Evolutionary conservation across 2,113 vertebrate species (phyloP), one percentile per base, ranked within the genome.

Genomic region (Leuciscus idus): DNA sequence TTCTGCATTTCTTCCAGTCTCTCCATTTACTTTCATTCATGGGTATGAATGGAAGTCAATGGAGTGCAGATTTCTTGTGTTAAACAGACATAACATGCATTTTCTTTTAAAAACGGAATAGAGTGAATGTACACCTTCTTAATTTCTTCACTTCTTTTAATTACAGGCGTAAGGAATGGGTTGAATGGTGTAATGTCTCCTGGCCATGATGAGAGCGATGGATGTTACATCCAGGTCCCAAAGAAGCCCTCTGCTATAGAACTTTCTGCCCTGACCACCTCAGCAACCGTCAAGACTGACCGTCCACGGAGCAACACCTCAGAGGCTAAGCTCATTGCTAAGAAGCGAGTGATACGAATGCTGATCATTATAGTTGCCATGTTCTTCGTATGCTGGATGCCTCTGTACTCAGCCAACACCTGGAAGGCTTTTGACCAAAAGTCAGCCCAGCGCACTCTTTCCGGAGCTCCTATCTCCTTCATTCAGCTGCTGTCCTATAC

Each of bases 361-460:
- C 90, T 99, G 89, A 94, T 98, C 87, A 96, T 97, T 90, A 98
- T 99, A 0, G 98, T 99, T 87, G 95, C 93, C 36, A 95, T 97
- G 87, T 99, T 98, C 92, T 99, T 99, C 90, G 77, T 98, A 84
- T 99, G 98, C 89, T 99, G 98, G 98, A 93, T 98, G 96, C 98
- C 98, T 0, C 77, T 99, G 75, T 99, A 96, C 81, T 89, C 94
- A 0, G 98, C 93, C 90, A 99, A 99, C 94, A 98, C 96, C 0
- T 99, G 98, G 98, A 95, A 96, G 0, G 97, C 97, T 85, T 99
- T 99, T 0, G 93, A 96, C n/a, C 88, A 91, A 0, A 85, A 8
- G 0, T 94, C 95, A 0, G 97, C 97, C 4, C 89, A 93, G 43
- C 92, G 88, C 0, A 92, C 95, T 0, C 96, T 99, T 7, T 93